phyloP scores from a whole-genome alignment of 2,797 vertebrate genomes.

The Sebastes variabilis region DNA sequence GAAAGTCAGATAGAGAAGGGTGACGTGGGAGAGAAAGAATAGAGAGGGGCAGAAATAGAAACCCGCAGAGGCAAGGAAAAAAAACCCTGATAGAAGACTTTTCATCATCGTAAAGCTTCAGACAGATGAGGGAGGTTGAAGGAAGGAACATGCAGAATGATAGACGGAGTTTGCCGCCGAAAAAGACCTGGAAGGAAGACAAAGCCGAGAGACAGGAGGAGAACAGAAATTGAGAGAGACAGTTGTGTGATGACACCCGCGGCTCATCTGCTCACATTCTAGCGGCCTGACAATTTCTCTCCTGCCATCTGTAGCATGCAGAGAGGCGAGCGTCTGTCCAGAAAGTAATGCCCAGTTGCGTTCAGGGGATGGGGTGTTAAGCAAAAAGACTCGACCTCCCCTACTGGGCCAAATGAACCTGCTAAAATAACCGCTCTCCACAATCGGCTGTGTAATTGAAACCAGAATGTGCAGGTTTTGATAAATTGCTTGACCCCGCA shows the following conservation, averaged over 20 bases:
- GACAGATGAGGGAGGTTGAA: slow-evolving; percentile 43
- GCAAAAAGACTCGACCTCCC: slow-evolving; percentile 90
- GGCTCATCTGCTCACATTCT: slow-evolving; percentile 59
- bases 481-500: slow-evolving; percentile 98
- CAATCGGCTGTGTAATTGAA: slow-evolving; percentile 98
- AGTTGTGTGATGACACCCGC: slow-evolving; percentile 62
- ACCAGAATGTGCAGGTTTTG: slow-evolving; percentile 99
- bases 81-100: slow-evolving; percentile 23
- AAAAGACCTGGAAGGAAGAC: slow-evolving; percentile 28
- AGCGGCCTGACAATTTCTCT: slow-evolving; percentile 40
- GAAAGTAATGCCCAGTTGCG: slow-evolving; percentile 85
- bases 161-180: slow-evolving; percentile 38
- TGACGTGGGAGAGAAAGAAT: slow-evolving; percentile 44
- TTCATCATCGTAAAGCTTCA: slow-evolving; percentile 51
- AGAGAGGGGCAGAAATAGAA: slow-evolving; percentile 23
- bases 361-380: slow-evolving; percentile 87
- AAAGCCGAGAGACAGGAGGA: slow-evolving; percentile 29
- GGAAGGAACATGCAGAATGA: slow-evolving; percentile 49
- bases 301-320: slow-evolving; percentile 58
- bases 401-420: slow-evolving; percentile 99
- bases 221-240: slow-evolving; percentile 59
- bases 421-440: slow-evolving; percentile 97
- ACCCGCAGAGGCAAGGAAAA: slow-evolving; percentile 15
- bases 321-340: slow-evolving; percentile 49
- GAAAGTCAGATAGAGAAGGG: slow-evolving; percentile 57